Evolutionary conservation across 1,140 invertebrate genomes (phyloP).

Genomic region (Lepidurus packardi): DNA sequence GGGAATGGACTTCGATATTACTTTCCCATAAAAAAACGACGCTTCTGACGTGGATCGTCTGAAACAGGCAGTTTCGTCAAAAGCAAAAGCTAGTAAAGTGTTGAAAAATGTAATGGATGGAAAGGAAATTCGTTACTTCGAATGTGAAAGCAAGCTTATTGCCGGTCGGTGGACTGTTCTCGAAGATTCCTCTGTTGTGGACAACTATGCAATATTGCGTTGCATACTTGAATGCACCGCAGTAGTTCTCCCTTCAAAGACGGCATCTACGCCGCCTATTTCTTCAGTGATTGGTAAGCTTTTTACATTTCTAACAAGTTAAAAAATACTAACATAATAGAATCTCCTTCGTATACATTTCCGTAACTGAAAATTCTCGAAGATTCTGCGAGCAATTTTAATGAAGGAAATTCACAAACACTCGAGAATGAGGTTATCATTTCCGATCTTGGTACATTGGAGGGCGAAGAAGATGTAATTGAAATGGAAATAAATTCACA

Average conservation of each 20-base stretch:
- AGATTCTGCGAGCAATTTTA: not conserved
- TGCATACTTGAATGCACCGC: not conserved
- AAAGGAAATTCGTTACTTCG: not conserved
- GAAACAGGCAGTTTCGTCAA: constrained; percentile 1
- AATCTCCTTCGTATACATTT: not conserved
- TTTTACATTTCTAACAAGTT: not conserved
- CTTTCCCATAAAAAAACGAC: not conserved
- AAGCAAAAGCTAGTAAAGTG: constrained; percentile 6
- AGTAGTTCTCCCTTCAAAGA: not conserved
- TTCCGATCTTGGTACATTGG: not conserved
- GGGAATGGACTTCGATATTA: not conserved
- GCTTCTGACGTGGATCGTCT: constrained; percentile 4
- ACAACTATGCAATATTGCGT: not conserved
- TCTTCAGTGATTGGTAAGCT: not conserved
- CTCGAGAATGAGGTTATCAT: not conserved
- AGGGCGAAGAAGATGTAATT: not conserved
- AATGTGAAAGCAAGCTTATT: not conserved
- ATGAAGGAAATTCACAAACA: constrained; percentile 6
- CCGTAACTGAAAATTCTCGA: not conserved
- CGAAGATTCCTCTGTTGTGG: not conserved
- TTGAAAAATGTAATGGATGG: not conserved
- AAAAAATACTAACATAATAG: not conserved
- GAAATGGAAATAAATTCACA: not conserved
- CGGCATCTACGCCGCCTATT: not conserved
- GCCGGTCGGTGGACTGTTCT: not conserved